Percentiles rank a stretch among this genome's conserved stretches.
These are phyloP conservation scores for Catharus minimus DNA, from an alignment of 2,113 vertebrate genomes.

Conservation along the genomic window DNA sequence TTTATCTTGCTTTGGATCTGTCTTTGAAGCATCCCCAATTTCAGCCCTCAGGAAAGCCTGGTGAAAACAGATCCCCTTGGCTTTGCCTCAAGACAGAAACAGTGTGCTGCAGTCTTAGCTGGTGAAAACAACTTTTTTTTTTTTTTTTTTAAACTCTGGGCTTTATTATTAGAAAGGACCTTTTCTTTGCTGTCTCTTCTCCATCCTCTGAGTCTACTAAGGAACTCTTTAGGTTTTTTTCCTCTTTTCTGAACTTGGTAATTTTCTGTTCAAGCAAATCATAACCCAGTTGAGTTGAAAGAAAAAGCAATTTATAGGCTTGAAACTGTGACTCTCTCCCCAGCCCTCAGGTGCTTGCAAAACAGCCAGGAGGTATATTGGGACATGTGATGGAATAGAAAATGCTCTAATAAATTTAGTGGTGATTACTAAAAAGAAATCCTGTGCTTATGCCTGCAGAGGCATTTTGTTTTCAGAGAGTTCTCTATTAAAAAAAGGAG, in stretches of 20 bases:
- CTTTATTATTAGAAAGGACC: not conserved
- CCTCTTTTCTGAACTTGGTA: not conserved
- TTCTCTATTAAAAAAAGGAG: not conserved
- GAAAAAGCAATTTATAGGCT: not conserved
- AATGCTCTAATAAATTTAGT: not conserved
- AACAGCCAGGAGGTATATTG: not conserved
- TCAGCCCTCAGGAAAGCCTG: not conserved
- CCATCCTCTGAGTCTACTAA: not conserved
- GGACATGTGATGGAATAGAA: not conserved
- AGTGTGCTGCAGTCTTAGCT: not conserved
- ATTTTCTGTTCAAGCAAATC: conserved; percentile 6
- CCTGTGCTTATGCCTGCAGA: not conserved
- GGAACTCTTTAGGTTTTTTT: not conserved
- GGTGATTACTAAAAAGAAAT: not conserved
- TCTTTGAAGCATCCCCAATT: not conserved
- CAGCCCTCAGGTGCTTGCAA: not conserved
- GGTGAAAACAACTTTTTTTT: not conserved
- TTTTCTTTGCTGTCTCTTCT: not conserved
- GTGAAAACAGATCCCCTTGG: not conserved
- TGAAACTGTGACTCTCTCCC: not conserved
- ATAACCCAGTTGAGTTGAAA: not conserved
- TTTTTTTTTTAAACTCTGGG: accelerated
- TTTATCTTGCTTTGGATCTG: not conserved
- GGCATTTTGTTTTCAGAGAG: not conserved
- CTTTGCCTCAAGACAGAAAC: not conserved